Percentiles rank a stretch among this genome's conserved stretches.
These are phyloP conservation scores for Trichomycterus rosablanca DNA, from an alignment of 2,113 vertebrate species.

Conservation along the genomic window DNA sequence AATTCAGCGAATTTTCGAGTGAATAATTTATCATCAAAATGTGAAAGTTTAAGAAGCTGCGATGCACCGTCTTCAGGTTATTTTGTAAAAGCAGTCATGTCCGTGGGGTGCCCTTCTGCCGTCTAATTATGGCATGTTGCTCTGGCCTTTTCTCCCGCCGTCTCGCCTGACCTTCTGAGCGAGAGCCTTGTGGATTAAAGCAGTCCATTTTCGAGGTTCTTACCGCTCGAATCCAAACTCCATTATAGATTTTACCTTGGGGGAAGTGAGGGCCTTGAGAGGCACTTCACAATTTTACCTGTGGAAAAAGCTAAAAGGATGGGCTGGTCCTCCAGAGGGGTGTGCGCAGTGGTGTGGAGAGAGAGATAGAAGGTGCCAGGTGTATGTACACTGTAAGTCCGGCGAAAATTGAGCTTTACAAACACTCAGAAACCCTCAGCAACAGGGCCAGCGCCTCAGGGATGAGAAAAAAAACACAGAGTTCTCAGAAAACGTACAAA, in stretches of 20 bases:
- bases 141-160: constrained; percentile 61
- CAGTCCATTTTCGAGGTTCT: constrained; percentile 71
- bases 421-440: constrained; percentile 76
- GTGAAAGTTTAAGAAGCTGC: constrained; percentile 36
- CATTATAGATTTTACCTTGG: constrained; percentile 75
- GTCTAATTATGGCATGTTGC: constrained; percentile 62
- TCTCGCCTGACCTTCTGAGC: constrained; percentile 65
- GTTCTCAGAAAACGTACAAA: constrained; percentile 47
- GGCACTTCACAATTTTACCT: constrained; percentile 75
- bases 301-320: constrained; percentile 75
- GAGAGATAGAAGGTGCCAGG: constrained; percentile 53
- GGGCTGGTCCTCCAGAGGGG: constrained; percentile 58
- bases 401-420: constrained; percentile 84
- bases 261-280: constrained; percentile 65
- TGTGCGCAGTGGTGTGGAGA: constrained; percentile 53
- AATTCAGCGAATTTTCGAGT: constrained; percentile 35
- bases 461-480: constrained; percentile 66
- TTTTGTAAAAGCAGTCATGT: constrained; percentile 48
- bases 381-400: constrained; percentile 28
- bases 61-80: constrained; percentile 28
- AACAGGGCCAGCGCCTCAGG: constrained; percentile 71
- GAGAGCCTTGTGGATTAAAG: constrained; percentile 67
- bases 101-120: constrained; percentile 54
- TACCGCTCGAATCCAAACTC: constrained; percentile 68
- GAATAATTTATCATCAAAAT: constrained; percentile 47